Evolutionary conservation across 1,140 invertebrate species (phyloP).

Genomic region (Saccostrea echinata): DNA sequence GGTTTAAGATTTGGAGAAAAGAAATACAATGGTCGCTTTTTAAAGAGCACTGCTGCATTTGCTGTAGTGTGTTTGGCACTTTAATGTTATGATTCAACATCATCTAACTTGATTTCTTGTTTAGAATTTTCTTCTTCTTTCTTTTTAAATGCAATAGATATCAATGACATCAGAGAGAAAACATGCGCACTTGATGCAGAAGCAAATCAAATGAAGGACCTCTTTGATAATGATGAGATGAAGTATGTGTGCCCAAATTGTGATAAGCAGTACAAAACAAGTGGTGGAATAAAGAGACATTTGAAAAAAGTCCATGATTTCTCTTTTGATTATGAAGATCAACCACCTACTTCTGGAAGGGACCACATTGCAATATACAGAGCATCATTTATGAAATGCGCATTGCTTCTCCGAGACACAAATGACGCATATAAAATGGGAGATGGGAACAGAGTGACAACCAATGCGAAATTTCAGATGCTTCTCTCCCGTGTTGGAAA

Average conservation of each 20-base stretch:
- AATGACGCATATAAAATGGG: slow-evolving; percentile 45
- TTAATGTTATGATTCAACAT: too few relatives aligned
- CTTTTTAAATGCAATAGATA: too few relatives aligned
- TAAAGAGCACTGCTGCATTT: too few relatives aligned
- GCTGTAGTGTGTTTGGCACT: too few relatives aligned
- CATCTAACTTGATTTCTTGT: too few relatives aligned
- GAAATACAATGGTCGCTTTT: too few relatives aligned
- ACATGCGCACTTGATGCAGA: not conserved
- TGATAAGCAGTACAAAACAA: slow-evolving; percentile 31
- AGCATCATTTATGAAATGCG: slow-evolving; percentile 46
- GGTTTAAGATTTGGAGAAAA: too few relatives aligned
- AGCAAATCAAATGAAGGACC: not conserved
- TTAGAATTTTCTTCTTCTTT: too few relatives aligned
- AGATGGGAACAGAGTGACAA: slow-evolving; percentile 46
- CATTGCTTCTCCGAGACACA: slow-evolving; percentile 37
- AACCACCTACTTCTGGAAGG: not conserved
- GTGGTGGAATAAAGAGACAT: not conserved
- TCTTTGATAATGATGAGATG: not conserved
- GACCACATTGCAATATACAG: slow-evolving; percentile 30
- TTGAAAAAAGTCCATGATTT: slow-evolving; percentile 9
- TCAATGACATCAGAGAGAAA: too few relatives aligned
- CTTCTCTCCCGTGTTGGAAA: slow-evolving; percentile 12
- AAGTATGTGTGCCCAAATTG: slow-evolving; percentile 7
- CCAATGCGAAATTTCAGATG: slow-evolving; percentile 47
- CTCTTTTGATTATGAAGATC: not conserved